Conservation (phyloP, 2,113 vertebrate genomes). For the Sapajus apella region DNA sequence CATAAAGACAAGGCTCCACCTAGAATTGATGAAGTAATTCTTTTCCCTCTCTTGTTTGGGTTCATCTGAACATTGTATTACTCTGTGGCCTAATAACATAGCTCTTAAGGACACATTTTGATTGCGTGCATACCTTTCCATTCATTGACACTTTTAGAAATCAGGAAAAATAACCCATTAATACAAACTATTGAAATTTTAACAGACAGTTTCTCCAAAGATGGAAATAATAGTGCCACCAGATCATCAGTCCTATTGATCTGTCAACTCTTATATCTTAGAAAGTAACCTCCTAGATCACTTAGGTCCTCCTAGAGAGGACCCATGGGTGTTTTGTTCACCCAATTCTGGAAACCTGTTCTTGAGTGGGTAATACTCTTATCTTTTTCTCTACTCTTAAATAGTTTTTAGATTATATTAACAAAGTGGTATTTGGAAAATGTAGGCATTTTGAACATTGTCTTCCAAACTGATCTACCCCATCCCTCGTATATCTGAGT, state of each 20-base stretch:
- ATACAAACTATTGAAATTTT: slow-evolving; percentile 35
- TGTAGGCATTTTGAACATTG: slow-evolving; percentile 28
- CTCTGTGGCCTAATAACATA: background rate
- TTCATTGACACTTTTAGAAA: slow-evolving; percentile 31
- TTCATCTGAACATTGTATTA: slow-evolving; percentile 5
- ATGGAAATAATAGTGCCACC: background rate
- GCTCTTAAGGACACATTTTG: background rate
- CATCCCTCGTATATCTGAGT: background rate
- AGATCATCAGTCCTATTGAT: background rate
- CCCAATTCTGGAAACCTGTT: background rate
- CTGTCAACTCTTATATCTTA: background rate
- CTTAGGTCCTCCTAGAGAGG: background rate
- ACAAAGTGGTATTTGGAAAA: slow-evolving; percentile 35
- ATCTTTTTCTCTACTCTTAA: slow-evolving; percentile 26
- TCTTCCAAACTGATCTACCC: slow-evolving; percentile 15
- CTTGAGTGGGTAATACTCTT: background rate
- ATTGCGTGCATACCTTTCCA: background rate
- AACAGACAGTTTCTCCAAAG: slow-evolving; percentile 21
- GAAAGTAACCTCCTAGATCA: slow-evolving; percentile 8
- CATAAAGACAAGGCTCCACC: background rate
- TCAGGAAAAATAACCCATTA: slow-evolving; percentile 42
- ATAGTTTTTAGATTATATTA: slow-evolving; percentile 53
- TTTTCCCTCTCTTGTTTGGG: background rate
- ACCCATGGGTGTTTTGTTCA: background rate
- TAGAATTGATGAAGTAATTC: background rate